A percentile compares a stretch with the other conserved stretches of the same genome.
Conservation (phyloP, 2,797 vertebrate species). For the Oceanodroma leucorhoa region DNA sequence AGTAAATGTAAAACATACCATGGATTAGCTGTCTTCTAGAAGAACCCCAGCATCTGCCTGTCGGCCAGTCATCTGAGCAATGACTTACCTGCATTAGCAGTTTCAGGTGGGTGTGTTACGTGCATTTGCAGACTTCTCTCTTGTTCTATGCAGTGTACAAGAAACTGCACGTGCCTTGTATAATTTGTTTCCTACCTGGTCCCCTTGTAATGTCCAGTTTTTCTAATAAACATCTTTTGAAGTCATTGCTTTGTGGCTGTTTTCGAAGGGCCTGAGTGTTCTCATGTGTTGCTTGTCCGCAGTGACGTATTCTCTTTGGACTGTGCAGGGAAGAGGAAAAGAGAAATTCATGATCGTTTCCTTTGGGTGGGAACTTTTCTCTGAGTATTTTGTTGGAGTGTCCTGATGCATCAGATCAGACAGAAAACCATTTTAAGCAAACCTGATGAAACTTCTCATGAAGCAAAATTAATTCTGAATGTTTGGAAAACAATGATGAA, state of each 20-base stretch:
- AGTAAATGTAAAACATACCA: not conserved
- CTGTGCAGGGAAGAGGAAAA: not conserved
- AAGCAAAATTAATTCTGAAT: not conserved
- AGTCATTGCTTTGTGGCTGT: conserved; percentile 53
- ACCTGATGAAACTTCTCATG: not conserved
- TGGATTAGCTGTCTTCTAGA: not conserved
- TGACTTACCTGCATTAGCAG: not conserved
- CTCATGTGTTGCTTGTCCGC: not conserved
- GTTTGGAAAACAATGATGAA: not conserved
- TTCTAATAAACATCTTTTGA: conserved; percentile 64
- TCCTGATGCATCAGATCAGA: not conserved
- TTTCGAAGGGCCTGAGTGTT: conserved; percentile 20
- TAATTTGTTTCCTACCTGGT: not conserved
- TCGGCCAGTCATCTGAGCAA: not conserved
- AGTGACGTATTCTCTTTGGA: not conserved
- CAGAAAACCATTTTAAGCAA: not conserved
- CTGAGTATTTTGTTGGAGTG: not conserved
- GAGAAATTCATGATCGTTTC: not conserved
- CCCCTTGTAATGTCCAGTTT: conserved; percentile 33
- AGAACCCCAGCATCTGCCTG: not conserved
- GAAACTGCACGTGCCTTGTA: not conserved
- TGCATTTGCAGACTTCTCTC: not conserved
- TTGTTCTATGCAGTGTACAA: not conserved
- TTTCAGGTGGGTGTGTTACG: conserved; percentile 46
- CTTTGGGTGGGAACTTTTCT: not conserved